Base-by-base conservation (phyloP, 1,140 invertebrate species). In the Orussus abietinus region DNA sequence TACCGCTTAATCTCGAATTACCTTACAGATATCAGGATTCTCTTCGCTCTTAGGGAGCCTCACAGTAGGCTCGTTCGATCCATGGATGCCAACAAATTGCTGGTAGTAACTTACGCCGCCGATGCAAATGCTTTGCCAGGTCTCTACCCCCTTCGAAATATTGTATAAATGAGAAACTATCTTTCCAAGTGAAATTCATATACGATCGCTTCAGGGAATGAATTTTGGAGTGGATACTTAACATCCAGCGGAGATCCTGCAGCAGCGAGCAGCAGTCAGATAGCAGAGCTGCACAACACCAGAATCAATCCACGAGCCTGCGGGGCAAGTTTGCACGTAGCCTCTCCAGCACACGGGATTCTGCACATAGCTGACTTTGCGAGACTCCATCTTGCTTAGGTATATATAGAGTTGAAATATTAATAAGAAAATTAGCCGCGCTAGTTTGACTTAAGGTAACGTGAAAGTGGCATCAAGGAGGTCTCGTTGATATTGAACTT, bases 101-200 rank as follows among this genome's bases (percentile, higher is more conserved):
- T 82, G 32, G 73, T 84, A 6, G 76, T 82, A 3, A 81, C 77
- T 1, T 84, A 84, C 48, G 78, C 83, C 1, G 82, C 81, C 77
- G 82, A 84, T 57, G 77, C 79, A 5, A 85, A 85, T 51, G 74
- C 81, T 1, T 69, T 81, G 37, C 81, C 82, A 2, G 82, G 81
- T 50, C 80, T 78, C n/a, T n/a, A n/a, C n/a, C n/a, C n/a, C n/a
- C n/a, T n/a, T n/a, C n/a, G n/a, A n/a, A n/a, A n/a, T n/a, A n/a
- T n/a, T n/a, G n/a, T n/a, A n/a, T n/a, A n/a, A 18, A 40, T 32
- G 28, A 38, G 25, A 17, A 15, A 19, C n/a, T 4, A 17, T 7
- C 18, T 29, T 3, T 36, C n/a, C 12, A 15, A 26, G 21, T 18
- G 11, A 9, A 30, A 7, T 41, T 18, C 25, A 12, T 38, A 19